phyloP scores from a whole-genome alignment of 23 tunicate species.

The Botrylloides violaceus region DNA sequence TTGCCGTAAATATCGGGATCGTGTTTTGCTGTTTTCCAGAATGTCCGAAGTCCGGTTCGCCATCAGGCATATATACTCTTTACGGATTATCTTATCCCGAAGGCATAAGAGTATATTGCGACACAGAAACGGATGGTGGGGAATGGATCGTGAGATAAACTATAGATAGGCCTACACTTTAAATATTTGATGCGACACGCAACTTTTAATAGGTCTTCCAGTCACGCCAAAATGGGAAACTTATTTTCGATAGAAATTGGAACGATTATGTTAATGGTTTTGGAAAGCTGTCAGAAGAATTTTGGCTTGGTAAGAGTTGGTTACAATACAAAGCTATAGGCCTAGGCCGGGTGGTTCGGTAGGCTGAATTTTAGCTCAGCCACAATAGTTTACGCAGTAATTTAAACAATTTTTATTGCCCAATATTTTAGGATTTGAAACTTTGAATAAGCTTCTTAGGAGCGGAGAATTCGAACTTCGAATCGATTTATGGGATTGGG shows the following conservation, averaged over 20 bases:
- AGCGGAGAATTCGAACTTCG: slow-evolving; percentile 3
- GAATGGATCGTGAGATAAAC: slow-evolving; percentile 13
- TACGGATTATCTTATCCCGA: slow-evolving; percentile 10
- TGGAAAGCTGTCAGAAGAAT: slow-evolving; percentile 9
- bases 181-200: background rate
- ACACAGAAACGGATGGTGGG: slow-evolving; percentile 23
- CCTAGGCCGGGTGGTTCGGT: too few species aligned
- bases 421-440: slow-evolving; percentile 3
- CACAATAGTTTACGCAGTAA: too few species aligned
- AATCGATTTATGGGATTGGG: slow-evolving; percentile 19
- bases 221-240: slow-evolving; percentile 14
- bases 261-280: slow-evolving; percentile 16
- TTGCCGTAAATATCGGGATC: too few species aligned
- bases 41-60: slow-evolving; percentile 17
- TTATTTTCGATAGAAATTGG: slow-evolving; percentile 22
- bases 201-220: slow-evolving; percentile 1
- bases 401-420: too few species aligned
- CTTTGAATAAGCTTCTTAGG: background rate
- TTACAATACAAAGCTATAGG: too few species aligned
- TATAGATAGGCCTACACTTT: background rate
- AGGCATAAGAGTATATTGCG: slow-evolving; percentile 15
- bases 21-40: background rate
- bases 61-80: slow-evolving; percentile 6
- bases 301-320: slow-evolving; percentile 21
- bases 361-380: too few species aligned